Base-by-base conservation (phyloP, 2,797 vertebrate species). In the Semaprochilodus insignis region DNA sequence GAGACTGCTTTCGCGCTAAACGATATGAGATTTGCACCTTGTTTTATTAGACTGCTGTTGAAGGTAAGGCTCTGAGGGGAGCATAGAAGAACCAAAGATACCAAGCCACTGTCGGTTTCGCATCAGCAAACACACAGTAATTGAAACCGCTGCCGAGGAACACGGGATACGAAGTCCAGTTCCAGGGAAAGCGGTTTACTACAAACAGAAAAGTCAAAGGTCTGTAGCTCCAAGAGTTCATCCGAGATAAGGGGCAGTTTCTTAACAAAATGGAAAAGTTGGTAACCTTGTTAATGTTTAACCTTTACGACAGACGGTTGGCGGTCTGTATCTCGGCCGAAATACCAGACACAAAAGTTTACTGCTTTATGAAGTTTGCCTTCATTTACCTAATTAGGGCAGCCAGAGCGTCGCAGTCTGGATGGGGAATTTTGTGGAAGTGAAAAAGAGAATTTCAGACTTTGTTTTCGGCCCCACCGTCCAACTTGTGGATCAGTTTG, bases 251-350 rank as follows among this genome's bases (percentile, higher is more conserved):
- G 66, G 57, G 16, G 23, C n/a, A 3, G 11, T 62, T 73, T 40
- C 48, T 23, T 25, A 51, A 54, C 25, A 60, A 5, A 11, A n/a
- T n/a, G 25, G 25, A 75, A 69, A 69, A 23, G 69, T 17, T 59
- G 25, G 54, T 52, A 36, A 55, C 27, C 51, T 27, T 21, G 84
- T 83, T 85, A 82, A 83, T 86, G 70, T 82, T 87, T 85, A 83
- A 84, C 79, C 15, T 89, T 85, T 89, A 72, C 25, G 13, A 40
- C 14, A 54, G 77, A 81, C 85, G 70, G 23, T 84, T 67, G 40
- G 62, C 31, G 60, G 6, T 65, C 84, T 36, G 3, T 0, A 13
- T 27, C 62, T 66, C 2, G 6, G 17, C 65, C 72, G n/a, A 84
- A 81, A 74, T 67, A 21, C 34, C 59, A 72, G 14, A 76, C 51